phyloP scores from a whole-genome alignment of 2,888 invertebrate genomes.

The Nymphalis c-album region DNA sequence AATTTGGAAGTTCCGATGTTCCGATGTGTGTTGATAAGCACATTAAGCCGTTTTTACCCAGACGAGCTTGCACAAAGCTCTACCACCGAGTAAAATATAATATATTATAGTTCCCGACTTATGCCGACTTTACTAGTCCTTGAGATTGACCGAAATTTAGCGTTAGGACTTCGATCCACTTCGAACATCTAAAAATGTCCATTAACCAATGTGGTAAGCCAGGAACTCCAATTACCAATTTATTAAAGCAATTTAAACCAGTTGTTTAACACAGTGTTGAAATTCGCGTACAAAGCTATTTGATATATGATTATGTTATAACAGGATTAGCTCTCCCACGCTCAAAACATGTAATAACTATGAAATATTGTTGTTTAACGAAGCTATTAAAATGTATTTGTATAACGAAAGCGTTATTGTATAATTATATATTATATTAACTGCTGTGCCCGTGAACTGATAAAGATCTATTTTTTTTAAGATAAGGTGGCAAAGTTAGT shows the following conservation, averaged over 20 bases:
- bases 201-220: neutral
- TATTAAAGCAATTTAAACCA: neutral
- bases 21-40: too few relatives aligned
- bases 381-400: constrained; percentile 4
- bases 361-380: constrained; percentile 5
- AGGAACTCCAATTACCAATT: neutral
- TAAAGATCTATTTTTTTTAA: too few relatives aligned
- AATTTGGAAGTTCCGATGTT: too few relatives aligned
- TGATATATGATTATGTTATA: constrained; percentile 12
- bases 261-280: constrained; percentile 1
- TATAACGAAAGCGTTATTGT: neutral
- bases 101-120: too few relatives aligned
- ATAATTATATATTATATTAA: neutral
- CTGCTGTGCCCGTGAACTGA: neutral
- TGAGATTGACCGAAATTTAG: too few relatives aligned
- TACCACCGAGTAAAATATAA: too few relatives aligned
- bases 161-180: neutral
- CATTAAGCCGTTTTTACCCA: too few relatives aligned
- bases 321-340: constrained; percentile 4
- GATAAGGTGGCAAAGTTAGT: too few relatives aligned
- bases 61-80: too few relatives aligned
- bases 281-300: constrained; percentile 1
- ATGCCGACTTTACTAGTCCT: too few relatives aligned
- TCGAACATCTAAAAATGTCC: neutral
- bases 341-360: constrained; percentile 7